Evolutionary conservation across 1,140 invertebrate species (phyloP), one percentile per base, ranked within the genome.

Genomic region (Drosophila hydei): DNA sequence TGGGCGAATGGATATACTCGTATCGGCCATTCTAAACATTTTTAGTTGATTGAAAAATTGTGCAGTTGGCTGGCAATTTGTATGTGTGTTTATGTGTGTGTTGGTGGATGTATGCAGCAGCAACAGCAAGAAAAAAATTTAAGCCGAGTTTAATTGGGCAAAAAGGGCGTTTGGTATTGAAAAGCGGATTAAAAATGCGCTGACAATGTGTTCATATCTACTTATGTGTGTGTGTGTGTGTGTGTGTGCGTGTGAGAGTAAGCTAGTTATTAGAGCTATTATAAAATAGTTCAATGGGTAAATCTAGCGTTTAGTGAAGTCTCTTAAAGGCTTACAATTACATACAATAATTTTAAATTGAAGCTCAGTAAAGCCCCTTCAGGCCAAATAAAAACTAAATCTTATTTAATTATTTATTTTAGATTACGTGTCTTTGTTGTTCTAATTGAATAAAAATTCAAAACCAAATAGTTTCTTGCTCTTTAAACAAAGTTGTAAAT

Each of bases 1-100:
- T 64, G 50, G 30, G 48, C 62, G 69, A 80, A 71, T 87, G 70
- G 87, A 77, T 80, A 77, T 87, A 81, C 67, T 48, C 33, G 67
- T 19, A 42, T 52, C 45, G 77, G 75, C 75, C 52, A 81, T 78
- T 87, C 81, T 87, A 87, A 87, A 75, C 81, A 87, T 87, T 87
- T 87, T 87, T 87, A 81, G 81, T 81, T 87, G 83, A 87, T 87
- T 87, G 81, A 87, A 87, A 87, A 88, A 87, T 88, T 88, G 83
- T 87, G 81, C 81, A 87, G 77, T 87, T 80, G 74, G 77, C 33
- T 77, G 81, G 81, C 77, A 77, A 79, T 84, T 80, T 21, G 18
- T 51, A n/a, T 58, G 14, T 52, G 42, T 60, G 14, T 14, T 3
- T 6, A 14, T 18, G n/a, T 40, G n/a, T 16, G 38, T 14, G 38